A percentile compares a stretch with the other conserved stretches of the same genome.
phyloP scores from a whole-genome alignment of 2,113 vertebrate genomes.

The Corvus moneduloides region DNA sequence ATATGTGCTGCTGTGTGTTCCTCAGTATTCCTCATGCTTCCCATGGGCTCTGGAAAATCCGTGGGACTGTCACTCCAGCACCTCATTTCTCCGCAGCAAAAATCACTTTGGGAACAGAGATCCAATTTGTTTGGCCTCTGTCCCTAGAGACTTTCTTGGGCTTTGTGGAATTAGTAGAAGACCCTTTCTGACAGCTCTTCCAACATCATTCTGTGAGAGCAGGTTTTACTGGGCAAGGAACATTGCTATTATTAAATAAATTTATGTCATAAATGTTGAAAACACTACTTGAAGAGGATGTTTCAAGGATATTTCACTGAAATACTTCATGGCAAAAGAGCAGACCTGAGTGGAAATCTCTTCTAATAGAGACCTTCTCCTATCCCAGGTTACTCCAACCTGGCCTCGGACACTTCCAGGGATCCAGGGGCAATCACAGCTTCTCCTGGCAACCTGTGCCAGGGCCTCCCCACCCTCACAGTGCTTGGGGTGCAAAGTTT shows the following conservation, averaged over 20 bases:
- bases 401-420: background rate
- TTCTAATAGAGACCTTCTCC: rapidly evolving
- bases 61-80: background rate
- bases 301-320: background rate
- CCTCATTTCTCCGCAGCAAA: background rate
- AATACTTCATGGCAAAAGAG: background rate
- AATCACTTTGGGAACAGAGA: background rate
- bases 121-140: background rate
- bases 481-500: background rate
- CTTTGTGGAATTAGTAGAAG: background rate
- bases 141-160: background rate
- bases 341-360: background rate
- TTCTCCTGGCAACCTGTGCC: background rate
- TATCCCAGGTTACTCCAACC: rapidly evolving
- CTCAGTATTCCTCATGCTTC: background rate
- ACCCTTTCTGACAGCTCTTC: background rate
- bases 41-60: background rate
- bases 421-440: background rate
- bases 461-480: background rate
- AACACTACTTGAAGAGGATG: background rate
- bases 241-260: background rate
- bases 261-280: background rate
- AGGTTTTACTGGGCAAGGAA: background rate
- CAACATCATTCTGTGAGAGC: background rate
- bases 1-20: background rate